A percentile compares a stretch with the other conserved stretches of the same genome.
These are phyloP conservation scores for Eilema sororculum DNA, from an alignment of 2,888 invertebrate species.

Conservation along the genomic window DNA sequence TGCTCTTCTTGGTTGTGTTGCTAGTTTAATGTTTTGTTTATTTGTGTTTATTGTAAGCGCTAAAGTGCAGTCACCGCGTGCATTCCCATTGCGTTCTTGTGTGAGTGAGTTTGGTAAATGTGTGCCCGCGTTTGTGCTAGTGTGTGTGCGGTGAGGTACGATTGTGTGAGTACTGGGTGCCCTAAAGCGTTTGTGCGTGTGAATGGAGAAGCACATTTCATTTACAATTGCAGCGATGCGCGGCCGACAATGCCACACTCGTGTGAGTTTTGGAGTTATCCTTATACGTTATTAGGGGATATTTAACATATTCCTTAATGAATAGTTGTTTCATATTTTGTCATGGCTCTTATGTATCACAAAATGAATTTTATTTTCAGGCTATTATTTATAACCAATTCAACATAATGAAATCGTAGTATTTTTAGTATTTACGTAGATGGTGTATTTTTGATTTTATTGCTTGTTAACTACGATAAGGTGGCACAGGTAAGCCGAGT, in stretches of 20 bases:
- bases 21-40: constrained; percentile 84
- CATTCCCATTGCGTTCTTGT: constrained; percentile 78
- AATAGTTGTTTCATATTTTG: constrained; percentile 34
- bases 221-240: constrained; percentile 87
- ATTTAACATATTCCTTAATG: constrained; percentile 45
- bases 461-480: constrained; percentile 82
- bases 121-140: constrained; percentile 65
- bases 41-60: constrained; percentile 86
- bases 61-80: constrained; percentile 87
- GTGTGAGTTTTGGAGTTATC: constrained; percentile 72
- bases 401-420: constrained; percentile 14
- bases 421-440: constrained; percentile 51
- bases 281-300: constrained; percentile 64
- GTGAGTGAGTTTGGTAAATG: constrained; percentile 67
- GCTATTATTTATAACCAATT: not conserved
- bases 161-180: constrained; percentile 74
- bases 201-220: constrained; percentile 86
- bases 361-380: not conserved
- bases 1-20: constrained; percentile 70
- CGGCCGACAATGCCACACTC: constrained; percentile 82
- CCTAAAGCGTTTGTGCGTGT: constrained; percentile 85
- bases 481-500: constrained; percentile 77
- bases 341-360: not conserved
- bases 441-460: constrained; percentile 77
- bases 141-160: constrained; percentile 69